Base-by-base conservation (phyloP, 2,888 invertebrate genomes). In the Rapana venosa region DNA sequence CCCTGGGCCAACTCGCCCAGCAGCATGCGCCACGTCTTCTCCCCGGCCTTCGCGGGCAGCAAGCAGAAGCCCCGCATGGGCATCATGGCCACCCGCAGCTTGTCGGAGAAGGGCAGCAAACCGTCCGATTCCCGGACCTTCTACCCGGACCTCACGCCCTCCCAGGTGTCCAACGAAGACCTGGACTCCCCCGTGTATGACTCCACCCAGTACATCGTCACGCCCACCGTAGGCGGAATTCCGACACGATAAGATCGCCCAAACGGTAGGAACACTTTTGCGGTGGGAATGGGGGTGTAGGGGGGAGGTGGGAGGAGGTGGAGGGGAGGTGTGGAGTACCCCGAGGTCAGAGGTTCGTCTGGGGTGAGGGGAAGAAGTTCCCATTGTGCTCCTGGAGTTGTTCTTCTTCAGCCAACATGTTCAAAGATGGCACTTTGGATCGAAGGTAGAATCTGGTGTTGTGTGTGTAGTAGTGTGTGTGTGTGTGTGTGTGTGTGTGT, bases 61-160 rank as follows among this genome's bases (percentile, higher is more conserved):
- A 86, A 86, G 66, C 86, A 86, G 86, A 86, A 86, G 66, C 86
- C 86, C 86, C 30, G 86, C 58, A 86, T 86, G 86, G 86, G 86
- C 61, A 66, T 86, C 22, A 86, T 86, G 86, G 86, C 86, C 32
- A 56, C 86, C 20, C n/a, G 86, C 66, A 86, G 32, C 15, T 32
- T 86, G 8, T 86, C 86, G 32, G 86, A 86, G 30, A 86, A 86
- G 66, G 30, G 47, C 47, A 30, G 56, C 84, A 85, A 86, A 35
- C 86, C 86, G 20, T 1, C 20, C 8, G 86, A 86, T 8, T 66
- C 17, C 26, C 56, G 86, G 86, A 20, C 26, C 15, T 86, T 35
- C 66, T 66, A 85, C 58, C 35, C 32, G 15, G 61, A 30, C 32
- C 35, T 66, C 35, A 61, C 86, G 1, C 86, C 58, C 35, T 86